These are phyloP conservation scores for Hypotaenidia philippensis DNA, from an alignment of 2,797 vertebrate species.

Conservation along the genomic window DNA sequence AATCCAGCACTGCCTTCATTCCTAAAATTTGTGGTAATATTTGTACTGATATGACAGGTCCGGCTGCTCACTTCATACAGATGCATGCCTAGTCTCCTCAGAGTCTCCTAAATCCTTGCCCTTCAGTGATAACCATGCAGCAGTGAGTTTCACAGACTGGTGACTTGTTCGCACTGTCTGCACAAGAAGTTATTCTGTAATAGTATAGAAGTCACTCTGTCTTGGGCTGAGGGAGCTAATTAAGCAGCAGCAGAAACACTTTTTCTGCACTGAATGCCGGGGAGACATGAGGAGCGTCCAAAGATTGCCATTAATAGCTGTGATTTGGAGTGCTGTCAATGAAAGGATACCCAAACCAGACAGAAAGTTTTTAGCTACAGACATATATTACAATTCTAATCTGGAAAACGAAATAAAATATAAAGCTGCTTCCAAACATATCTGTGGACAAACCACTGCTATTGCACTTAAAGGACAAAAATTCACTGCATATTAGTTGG, in stretches of 20 bases:
- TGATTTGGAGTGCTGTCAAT: not conserved
- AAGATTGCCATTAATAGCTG: not conserved
- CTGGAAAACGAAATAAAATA: not conserved
- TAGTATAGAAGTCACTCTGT: slow-evolving; percentile 1
- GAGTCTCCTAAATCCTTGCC: slow-evolving; percentile 31
- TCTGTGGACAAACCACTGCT: not conserved
- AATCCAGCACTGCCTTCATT: not conserved
- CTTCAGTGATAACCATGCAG: slow-evolving; percentile 3
- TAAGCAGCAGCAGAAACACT: not conserved
- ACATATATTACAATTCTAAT: not conserved
- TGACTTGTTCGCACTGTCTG: not conserved
- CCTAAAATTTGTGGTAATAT: not conserved
- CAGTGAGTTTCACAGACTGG: slow-evolving; percentile 5
- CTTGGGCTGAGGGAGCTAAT: not conserved
- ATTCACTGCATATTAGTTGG: not conserved
- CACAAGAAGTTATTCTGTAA: slow-evolving; percentile 14
- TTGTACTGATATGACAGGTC: not conserved
- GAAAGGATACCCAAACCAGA: not conserved
- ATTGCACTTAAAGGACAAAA: not conserved
- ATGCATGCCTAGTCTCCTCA: not conserved
- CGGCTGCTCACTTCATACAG: not conserved
- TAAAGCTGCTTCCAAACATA: not conserved
- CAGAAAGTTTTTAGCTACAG: not conserved
- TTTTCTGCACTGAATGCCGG: not conserved
- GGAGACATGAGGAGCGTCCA: not conserved